A percentile compares a stretch with the other conserved stretches of the same genome.
Conservation (phyloP, 2,113 vertebrate species). For the Ibidorhyncha struthersii region DNA sequence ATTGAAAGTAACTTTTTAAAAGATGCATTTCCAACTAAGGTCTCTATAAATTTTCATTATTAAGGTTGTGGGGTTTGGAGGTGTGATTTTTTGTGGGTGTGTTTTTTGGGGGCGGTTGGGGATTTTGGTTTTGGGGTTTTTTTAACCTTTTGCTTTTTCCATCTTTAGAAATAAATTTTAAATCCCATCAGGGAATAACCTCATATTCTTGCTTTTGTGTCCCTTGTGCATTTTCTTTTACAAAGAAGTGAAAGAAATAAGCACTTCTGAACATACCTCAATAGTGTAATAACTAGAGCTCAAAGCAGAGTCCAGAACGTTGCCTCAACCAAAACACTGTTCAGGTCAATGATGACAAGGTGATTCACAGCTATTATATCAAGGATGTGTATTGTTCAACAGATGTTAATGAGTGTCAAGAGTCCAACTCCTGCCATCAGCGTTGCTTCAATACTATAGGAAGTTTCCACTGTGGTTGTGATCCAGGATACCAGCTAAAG, state of each 20-base stretch:
- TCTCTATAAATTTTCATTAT: background rate
- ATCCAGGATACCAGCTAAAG: conserved; percentile 91
- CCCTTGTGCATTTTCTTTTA: background rate
- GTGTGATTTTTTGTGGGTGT: background rate
- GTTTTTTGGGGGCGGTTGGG: background rate
- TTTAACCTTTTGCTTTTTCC: background rate
- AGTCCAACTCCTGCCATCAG: conserved; percentile 90
- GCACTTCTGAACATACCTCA: background rate
- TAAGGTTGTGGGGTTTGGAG: rapidly evolving
- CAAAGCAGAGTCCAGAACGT: background rate
- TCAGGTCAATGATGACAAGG: background rate
- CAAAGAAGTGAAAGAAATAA: background rate
- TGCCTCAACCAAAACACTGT: background rate
- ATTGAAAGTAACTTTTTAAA: no score
- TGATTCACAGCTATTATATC: background rate
- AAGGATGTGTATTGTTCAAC: conserved; percentile 42
- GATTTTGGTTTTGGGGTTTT: background rate
- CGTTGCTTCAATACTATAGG: conserved; percentile 92
- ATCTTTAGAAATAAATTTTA: background rate
- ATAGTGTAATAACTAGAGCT: background rate
- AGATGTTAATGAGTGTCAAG: conserved; percentile 97
- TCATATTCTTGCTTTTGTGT: background rate
- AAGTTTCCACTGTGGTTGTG: conserved; percentile 94
- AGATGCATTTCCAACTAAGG: rapidly evolving
- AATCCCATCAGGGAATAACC: background rate